Evolutionary conservation across 1,140 invertebrate genomes (phyloP).

Genomic region (Copidosoma floridanum): DNA sequence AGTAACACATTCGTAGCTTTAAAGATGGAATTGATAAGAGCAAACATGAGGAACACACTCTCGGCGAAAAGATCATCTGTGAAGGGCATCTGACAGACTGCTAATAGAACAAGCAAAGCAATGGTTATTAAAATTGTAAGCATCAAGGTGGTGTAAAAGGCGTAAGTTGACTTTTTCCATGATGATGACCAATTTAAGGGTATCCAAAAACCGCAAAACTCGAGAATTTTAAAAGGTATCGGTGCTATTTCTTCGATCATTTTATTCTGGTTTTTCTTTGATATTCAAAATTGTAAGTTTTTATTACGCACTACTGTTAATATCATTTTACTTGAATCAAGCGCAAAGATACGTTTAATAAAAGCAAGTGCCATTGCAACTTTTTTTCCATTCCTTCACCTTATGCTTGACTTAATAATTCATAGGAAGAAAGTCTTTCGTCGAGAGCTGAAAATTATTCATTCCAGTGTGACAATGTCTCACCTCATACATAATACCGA

Average conservation of each 20-base stretch:
- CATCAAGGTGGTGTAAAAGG: background rate
- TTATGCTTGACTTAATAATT: constrained; percentile 12
- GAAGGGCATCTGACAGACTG: background rate
- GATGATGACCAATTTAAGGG: background rate
- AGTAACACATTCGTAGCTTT: constrained; percentile 15
- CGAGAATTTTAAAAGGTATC: constrained; percentile 7
- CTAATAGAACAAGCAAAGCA: background rate
- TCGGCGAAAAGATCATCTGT: constrained; percentile 11
- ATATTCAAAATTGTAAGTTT: too few species aligned
- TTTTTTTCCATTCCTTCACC: background rate
- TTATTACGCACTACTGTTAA: too few species aligned
- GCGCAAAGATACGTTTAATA: too few species aligned
- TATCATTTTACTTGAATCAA: too few species aligned
- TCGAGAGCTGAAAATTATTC: background rate
- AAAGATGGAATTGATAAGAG: constrained; percentile 15
- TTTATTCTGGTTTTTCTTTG: too few species aligned
- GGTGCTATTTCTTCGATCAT: constrained; percentile 10
- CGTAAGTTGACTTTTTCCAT: background rate
- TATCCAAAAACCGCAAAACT: constrained; percentile 11
- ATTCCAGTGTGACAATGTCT: background rate
- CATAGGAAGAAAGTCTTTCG: constrained; percentile 12
- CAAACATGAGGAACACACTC: constrained; percentile 23
- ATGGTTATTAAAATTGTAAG: constrained; percentile 1
- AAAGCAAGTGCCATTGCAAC: too few species aligned
- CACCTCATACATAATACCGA: background rate